These are phyloP conservation scores for Sinhomidia bicolor DNA, from an alignment of 2,888 invertebrate genomes.

Conservation along the genomic window DNA sequence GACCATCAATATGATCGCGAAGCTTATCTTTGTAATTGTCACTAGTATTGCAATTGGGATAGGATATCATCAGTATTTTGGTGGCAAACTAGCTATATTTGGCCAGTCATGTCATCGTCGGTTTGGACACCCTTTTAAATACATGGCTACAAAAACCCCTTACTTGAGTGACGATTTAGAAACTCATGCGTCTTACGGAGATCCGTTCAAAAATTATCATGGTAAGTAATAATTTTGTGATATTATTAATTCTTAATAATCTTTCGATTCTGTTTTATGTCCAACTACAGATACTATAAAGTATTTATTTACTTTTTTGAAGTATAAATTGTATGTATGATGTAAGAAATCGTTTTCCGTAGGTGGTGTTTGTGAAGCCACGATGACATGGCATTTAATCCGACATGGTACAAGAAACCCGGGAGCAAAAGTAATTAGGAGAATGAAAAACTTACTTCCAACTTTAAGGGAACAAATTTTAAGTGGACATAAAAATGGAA, in stretches of 20 bases:
- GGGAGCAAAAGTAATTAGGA: slow-evolving; percentile 70
- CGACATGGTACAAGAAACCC: slow-evolving; percentile 78
- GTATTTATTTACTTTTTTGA: too few relatives aligned
- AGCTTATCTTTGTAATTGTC: slow-evolving; percentile 27
- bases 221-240: slow-evolving; percentile 27
- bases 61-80: slow-evolving; percentile 53
- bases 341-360: not conserved
- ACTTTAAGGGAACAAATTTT: slow-evolving; percentile 70
- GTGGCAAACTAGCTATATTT: slow-evolving; percentile 22
- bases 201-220: slow-evolving; percentile 50
- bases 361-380: slow-evolving; percentile 63
- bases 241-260: too few relatives aligned
- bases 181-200: not conserved
- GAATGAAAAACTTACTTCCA: slow-evolving; percentile 60
- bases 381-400: slow-evolving; percentile 74
- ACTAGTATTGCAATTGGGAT: slow-evolving; percentile 51
- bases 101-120: slow-evolving; percentile 55
- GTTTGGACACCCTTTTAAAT: slow-evolving; percentile 50
- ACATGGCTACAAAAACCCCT: slow-evolving; percentile 70
- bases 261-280: too few relatives aligned
- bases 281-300: too few relatives aligned
- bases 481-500: slow-evolving; percentile 55
- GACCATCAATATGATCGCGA: slow-evolving; percentile 22
- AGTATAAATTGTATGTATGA: not conserved
- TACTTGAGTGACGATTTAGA: slow-evolving; percentile 46